Percentiles rank a stretch among this genome's conserved stretches.
These are phyloP conservation scores for Caloenas nicobarica DNA, from an alignment of 2,113 vertebrate genomes.

Conservation along the genomic window DNA sequence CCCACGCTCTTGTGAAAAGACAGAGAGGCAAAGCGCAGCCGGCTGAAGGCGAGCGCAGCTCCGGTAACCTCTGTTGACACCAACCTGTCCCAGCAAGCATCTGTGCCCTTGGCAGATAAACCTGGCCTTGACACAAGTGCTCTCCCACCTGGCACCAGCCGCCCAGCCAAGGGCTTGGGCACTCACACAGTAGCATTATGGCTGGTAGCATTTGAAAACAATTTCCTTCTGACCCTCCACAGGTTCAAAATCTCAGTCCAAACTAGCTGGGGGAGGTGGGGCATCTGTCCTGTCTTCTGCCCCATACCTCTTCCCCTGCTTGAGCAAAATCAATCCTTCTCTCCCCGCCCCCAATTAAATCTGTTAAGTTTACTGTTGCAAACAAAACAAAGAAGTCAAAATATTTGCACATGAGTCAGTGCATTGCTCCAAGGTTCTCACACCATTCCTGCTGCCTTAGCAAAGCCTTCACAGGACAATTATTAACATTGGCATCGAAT, in stretches of 20 bases:
- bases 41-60: background rate
- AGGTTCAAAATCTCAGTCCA: background rate
- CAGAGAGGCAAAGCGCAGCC: background rate
- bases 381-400: slow-evolving; percentile 50
- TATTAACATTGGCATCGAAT: slow-evolving; percentile 46
- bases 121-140: background rate
- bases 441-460: slow-evolving; percentile 47
- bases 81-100: background rate
- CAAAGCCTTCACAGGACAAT: slow-evolving; percentile 38
- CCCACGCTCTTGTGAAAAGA: background rate
- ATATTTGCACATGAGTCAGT: slow-evolving; percentile 40
- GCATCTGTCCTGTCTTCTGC: background rate
- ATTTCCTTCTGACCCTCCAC: background rate
- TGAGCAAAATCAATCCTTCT: background rate
- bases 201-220: background rate
- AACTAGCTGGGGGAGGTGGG: background rate
- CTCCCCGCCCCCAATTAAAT: background rate
- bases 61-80: background rate
- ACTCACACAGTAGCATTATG: background rate
- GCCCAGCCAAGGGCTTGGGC: background rate
- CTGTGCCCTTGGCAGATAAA: background rate
- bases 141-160: background rate
- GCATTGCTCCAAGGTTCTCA: background rate
- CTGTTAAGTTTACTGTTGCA: background rate
- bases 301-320: background rate